These are phyloP conservation scores for Butorides virescens DNA, from an alignment of 2,113 vertebrate species.

Conservation along the genomic window DNA sequence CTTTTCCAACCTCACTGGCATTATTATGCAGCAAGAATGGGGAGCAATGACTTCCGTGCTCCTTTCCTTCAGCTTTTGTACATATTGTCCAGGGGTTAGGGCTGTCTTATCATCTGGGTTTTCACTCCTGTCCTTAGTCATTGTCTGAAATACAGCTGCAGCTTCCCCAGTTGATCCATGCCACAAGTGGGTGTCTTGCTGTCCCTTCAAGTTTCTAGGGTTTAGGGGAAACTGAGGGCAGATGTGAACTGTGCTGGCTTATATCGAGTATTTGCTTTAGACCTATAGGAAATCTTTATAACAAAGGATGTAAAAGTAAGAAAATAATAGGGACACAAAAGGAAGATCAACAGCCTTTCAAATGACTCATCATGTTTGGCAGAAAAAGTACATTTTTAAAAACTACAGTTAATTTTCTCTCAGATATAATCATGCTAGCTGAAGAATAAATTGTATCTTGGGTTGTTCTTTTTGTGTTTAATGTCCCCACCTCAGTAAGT, in stretches of 20 bases:
- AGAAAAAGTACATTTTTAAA: neutral
- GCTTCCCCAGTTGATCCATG: constrained; percentile 58
- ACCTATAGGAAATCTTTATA: neutral
- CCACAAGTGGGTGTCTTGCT: constrained; percentile 30
- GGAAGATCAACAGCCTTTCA: neutral
- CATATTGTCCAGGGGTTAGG: constrained; percentile 22
- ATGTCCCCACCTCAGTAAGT: constrained; percentile 13
- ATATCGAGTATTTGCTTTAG: neutral
- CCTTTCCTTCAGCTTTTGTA: constrained; percentile 60
- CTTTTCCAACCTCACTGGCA: neutral
- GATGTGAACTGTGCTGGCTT: neutral
- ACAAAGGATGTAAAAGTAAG: neutral
- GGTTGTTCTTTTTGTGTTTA: neutral
- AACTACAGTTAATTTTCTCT: constrained; percentile 43
- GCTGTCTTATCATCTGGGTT: constrained; percentile 68
- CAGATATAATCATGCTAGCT: constrained; percentile 1
- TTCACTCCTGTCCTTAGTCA: constrained; percentile 72
- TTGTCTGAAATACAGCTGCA: constrained; percentile 52
- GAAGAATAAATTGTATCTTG: neutral
- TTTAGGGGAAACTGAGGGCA: constrained; percentile 12
- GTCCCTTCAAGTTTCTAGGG: neutral
- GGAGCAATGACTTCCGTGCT: constrained; percentile 39
- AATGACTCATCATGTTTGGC: neutral
- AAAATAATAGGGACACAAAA: neutral
- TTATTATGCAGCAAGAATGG: neutral